Percentiles rank a stretch among this genome's conserved stretches.
Evolutionary conservation across 2,113 vertebrate genomes (phyloP).

Genomic region (Xiphophorus hellerii): DNA sequence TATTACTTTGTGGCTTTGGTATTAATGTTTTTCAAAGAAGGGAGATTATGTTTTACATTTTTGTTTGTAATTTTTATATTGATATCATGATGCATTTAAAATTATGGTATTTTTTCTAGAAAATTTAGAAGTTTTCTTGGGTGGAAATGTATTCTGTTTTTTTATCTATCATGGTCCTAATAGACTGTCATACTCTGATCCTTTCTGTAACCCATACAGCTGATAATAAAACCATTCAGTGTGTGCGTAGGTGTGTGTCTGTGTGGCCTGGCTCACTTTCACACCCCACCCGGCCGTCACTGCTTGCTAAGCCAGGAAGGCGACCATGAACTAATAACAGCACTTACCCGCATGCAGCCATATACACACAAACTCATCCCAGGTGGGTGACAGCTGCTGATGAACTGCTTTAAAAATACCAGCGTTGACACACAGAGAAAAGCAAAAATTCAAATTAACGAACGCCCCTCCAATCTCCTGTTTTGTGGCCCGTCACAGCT

Average conservation of each 20-base stretch:
- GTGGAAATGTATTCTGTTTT: too few relatives aligned
- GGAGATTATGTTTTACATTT: too few relatives aligned
- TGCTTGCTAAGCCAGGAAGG: constrained; percentile 55
- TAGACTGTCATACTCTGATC: not conserved
- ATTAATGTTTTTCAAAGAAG: too few relatives aligned
- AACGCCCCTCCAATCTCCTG: constrained; percentile 39
- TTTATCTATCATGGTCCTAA: too few relatives aligned
- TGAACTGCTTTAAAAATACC: constrained; percentile 73
- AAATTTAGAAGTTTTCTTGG: too few relatives aligned
- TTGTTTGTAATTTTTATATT: too few relatives aligned
- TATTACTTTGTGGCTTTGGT: too few relatives aligned
- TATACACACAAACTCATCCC: constrained; percentile 57
- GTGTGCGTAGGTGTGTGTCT: constrained; percentile 9
- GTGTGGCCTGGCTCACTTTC: constrained; percentile 60
- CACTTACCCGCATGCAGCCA: constrained; percentile 55
- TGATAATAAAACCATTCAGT: constrained; percentile 37
- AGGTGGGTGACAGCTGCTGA: constrained; percentile 79
- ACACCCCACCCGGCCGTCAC: constrained; percentile 38
- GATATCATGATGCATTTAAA: too few relatives aligned
- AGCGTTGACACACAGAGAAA: constrained; percentile 54
- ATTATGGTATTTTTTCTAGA: too few relatives aligned
- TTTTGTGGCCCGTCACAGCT: constrained; percentile 34
- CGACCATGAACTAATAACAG: constrained; percentile 76
- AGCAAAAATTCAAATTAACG: constrained; percentile 64
- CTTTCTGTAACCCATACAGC: constrained; percentile 36